These are phyloP conservation scores for Tokudaia tokunoshimensis DNA, from an alignment of 2,797 vertebrate species.

Conservation along the genomic window DNA sequence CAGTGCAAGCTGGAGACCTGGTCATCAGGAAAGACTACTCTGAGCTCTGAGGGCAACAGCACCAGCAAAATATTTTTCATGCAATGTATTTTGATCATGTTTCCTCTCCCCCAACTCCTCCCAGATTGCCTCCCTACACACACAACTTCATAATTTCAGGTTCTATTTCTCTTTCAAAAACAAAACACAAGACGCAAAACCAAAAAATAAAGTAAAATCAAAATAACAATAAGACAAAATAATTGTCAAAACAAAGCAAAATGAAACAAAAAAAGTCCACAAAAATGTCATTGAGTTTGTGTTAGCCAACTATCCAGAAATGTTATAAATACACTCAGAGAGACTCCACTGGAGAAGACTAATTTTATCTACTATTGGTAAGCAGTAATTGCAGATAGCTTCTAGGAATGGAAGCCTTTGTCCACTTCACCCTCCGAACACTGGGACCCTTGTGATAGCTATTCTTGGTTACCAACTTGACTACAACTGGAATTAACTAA, in stretches of 20 bases:
- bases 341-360: background rate
- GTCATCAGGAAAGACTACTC: fast-evolving
- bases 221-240: background rate
- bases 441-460: background rate
- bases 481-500: background rate
- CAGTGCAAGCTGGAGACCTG: fast-evolving
- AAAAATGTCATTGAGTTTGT: background rate
- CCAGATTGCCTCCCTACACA: background rate
- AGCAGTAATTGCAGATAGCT: background rate
- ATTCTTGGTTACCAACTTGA: background rate
- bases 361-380: background rate
- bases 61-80: background rate
- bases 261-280: background rate
- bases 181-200: background rate
- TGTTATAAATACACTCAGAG: background rate
- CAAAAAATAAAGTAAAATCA: background rate
- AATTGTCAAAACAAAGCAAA: background rate
- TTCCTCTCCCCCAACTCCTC: background rate
- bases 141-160: background rate
- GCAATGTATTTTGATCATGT: background rate
- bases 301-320: too few species aligned
- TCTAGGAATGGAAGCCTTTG: background rate
- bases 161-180: background rate
- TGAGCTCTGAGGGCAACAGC: fast-evolving
- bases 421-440: background rate